These are phyloP conservation scores for Ferrisia virgata DNA, from an alignment of 2,888 invertebrate species.

Conservation along the genomic window DNA sequence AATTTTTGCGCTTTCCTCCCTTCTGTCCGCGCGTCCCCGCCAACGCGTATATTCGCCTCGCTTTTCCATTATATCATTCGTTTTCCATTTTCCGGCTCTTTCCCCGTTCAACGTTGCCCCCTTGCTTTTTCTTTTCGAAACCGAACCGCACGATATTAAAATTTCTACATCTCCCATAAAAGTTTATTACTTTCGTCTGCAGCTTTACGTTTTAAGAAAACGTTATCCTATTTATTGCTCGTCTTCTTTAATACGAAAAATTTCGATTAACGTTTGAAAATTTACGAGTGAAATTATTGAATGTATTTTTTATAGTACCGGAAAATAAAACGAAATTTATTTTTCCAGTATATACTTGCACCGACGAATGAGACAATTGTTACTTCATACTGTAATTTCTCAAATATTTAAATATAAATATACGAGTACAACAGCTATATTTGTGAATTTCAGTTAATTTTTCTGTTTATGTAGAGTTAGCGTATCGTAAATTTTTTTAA, in stretches of 20 bases:
- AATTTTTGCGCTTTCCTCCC: conserved; percentile 43
- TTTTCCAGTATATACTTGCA: neutral
- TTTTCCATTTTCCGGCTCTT: conserved; percentile 43
- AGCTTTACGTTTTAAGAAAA: conserved; percentile 45
- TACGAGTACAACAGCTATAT: neutral
- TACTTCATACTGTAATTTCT: neutral
- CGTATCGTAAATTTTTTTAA: neutral
- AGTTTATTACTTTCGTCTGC: conserved; percentile 45
- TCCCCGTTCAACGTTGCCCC: conserved; percentile 36
- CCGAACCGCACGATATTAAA: conserved; percentile 45
- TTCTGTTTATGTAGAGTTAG: no score
- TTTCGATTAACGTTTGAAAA: conserved; percentile 46
- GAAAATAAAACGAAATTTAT: conserved; percentile 41
- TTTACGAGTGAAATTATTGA: conserved; percentile 45
- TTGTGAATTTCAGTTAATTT: neutral
- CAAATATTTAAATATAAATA: neutral
- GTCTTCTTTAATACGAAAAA: conserved; percentile 45
- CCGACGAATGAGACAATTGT: neutral
- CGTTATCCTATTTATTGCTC: conserved; percentile 45
- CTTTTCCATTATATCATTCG: conserved; percentile 45
- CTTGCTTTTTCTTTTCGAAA: conserved; percentile 40
- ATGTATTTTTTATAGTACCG: conserved; percentile 43
- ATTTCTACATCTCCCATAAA: conserved; percentile 46
- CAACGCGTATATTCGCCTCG: conserved; percentile 35
- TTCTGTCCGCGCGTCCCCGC: neutral